Evolutionary conservation across 2,113 vertebrate species (phyloP), one percentile per base, ranked within the genome.

Genomic region (Silurus glanis): DNA sequence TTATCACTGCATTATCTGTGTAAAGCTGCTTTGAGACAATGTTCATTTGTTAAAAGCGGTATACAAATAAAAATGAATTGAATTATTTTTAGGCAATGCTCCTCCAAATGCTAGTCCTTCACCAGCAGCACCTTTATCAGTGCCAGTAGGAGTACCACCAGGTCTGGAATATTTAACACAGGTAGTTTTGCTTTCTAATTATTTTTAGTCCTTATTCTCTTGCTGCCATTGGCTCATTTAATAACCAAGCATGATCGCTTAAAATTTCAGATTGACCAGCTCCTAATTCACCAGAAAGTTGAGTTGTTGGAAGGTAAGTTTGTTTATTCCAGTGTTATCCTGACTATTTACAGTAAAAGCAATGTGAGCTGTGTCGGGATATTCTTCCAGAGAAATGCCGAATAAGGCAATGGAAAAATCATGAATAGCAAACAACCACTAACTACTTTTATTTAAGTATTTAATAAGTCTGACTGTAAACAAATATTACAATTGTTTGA

Each of bases 251-350:
- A 49, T 37, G 8, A 45, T 62, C 47, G 0, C 14, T 79, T 83
- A 25, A 75, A 83, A 21, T 92, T 90, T 79, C 87, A 98, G 97
- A 94, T 96, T 51, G 97, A 98, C 91, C 97, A 97, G 91, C 88
- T 98, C 85, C 93, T 98, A 87, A 95, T 98, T 89, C 97, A 97
- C 85, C 97, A 98, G 90, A 97, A 97, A 91, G 92, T 96, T 23
- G 96, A 97, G 84, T 92, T 95, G n/a, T 89, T 96, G 8, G 96
- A 97, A 95, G 96, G 97, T 98, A 90, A 91, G 86, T 78, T 45
- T 88, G 19, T 76, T 67, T 82, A 45, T 66, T 9, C 28, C 21
- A 67, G 4, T 0, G 4, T 78, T 9, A 19, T 8, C 14, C 28
- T 51, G 6, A 51, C 47, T n/a, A 58, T 82, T 85, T 82, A 58